These are phyloP conservation scores for Diuraphis noxia DNA, from an alignment of 1,140 invertebrate species.

Conservation along the genomic window DNA sequence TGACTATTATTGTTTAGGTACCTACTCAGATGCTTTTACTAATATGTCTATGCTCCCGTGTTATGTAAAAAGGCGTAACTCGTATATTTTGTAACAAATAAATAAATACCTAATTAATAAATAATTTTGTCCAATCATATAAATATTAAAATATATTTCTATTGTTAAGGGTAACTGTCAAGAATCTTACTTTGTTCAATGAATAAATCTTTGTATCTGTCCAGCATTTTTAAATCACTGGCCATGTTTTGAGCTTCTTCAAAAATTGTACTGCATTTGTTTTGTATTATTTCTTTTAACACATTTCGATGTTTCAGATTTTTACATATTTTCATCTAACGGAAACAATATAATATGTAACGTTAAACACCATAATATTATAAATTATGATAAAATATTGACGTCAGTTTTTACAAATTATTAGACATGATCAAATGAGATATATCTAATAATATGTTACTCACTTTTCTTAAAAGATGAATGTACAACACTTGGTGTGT, in stretches of 20 bases:
- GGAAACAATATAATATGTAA: not conserved
- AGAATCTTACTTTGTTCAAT: conserved; percentile 44
- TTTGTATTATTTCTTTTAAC: not conserved
- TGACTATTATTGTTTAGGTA: no score
- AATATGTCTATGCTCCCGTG: no score
- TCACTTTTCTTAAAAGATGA: conserved; percentile 12
- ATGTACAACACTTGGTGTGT: conserved; percentile 40
- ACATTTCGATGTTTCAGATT: not conserved
- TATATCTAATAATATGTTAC: not conserved
- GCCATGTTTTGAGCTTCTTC: conserved; percentile 16
- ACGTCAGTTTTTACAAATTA: not conserved
- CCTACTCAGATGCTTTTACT: no score
- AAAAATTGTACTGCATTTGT: conserved; percentile 13
- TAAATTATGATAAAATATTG: not conserved
- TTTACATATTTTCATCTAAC: not conserved
- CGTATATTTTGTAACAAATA: no score
- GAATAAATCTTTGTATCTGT: conserved; percentile 42
- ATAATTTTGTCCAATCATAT: no score
- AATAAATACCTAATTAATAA: no score
- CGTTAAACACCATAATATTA: not conserved
- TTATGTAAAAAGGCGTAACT: no score
- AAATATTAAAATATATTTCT: no score
- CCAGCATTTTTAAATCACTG: not conserved
- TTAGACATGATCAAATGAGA: not conserved
- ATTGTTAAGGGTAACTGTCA: no score